Evolutionary conservation across 2,113 vertebrate genomes (phyloP), one percentile per base, ranked within the genome.

Genomic region (Atractosteus spatula): DNA sequence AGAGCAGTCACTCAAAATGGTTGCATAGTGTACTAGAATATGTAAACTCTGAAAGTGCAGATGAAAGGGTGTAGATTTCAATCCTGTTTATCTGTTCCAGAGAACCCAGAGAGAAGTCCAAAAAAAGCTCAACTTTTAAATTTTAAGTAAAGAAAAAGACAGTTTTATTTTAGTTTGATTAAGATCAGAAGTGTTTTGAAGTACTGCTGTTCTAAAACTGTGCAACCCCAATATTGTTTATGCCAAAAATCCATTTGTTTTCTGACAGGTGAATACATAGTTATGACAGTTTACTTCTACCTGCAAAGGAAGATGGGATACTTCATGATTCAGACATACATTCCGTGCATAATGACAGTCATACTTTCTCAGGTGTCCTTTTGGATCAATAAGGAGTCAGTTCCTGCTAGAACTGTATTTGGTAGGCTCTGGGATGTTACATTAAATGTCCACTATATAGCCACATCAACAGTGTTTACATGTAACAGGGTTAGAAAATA

Each of bases 221-320:
- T 63, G 59, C 66, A 44, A 59, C 51, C 41, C 3, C 2, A 59
- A 69, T 17, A 67, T 63, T 56, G 55, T n/a, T 57, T 44, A 6
- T 59, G 42, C 59, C 66, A 66, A 43, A 57, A 69, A 88, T 56
- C 0, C 80, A 71, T 69, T 76, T 90, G 82, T 93, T 71, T 85
- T 79, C 70, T 81, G 78, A 80, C 89, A 98, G 96, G 96, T 89
- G 96, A 98, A 94, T 98, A 98, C 51, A 89, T 95, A 82, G 95
- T 96, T 82, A 98, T 98, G 96, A 98, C 96, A 2, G 96, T 98
- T 79, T 92, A 97, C 86, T 98, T 98, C 91, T 95, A 98, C 83
- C 91, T 98, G 77, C 95, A 97, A 88, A 95, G 96, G 87, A 98
- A 98, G 89, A 98, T 98, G 96, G 96, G 96, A 62, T 98, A 98